phyloP scores from a whole-genome alignment of 1,140 invertebrate genomes.

The Melanaphis sacchari region DNA sequence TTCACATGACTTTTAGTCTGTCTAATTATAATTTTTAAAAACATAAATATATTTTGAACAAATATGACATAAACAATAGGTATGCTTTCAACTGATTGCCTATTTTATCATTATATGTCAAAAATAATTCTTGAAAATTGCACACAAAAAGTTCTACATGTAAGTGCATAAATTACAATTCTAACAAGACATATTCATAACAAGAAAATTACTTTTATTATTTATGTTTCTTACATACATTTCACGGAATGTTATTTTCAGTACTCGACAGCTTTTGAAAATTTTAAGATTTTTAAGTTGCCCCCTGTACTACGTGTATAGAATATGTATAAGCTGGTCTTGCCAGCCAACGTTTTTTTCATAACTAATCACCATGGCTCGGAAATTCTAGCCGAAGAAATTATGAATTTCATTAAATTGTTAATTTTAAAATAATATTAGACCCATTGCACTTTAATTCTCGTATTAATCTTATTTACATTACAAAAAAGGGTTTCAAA shows the following conservation, averaged over 20 bases:
- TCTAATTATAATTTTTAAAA: neutral
- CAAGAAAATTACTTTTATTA: neutral
- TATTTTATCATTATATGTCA: neutral
- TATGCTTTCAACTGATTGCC: neutral
- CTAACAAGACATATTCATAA: neutral
- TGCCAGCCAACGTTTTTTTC: neutral
- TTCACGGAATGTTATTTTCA: neutral
- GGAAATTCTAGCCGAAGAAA: too few relatives aligned
- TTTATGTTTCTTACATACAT: neutral
- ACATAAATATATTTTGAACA: neutral
- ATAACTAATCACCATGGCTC: neutral
- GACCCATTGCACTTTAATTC: too few relatives aligned
- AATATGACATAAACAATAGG: neutral
- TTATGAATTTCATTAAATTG: too few relatives aligned
- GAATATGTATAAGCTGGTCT: neutral
- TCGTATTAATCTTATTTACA: too few relatives aligned
- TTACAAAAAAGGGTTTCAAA: too few relatives aligned
- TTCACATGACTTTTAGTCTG: neutral
- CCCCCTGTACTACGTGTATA: neutral
- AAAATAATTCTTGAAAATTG: neutral
- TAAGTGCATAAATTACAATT: neutral
- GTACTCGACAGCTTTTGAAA: neutral
- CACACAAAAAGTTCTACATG: neutral
- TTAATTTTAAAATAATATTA: too few relatives aligned
- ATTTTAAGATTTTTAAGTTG: neutral